These are phyloP conservation scores for Rhinogobio ventralis DNA, from an alignment of 2,797 vertebrate genomes.

Conservation along the genomic window DNA sequence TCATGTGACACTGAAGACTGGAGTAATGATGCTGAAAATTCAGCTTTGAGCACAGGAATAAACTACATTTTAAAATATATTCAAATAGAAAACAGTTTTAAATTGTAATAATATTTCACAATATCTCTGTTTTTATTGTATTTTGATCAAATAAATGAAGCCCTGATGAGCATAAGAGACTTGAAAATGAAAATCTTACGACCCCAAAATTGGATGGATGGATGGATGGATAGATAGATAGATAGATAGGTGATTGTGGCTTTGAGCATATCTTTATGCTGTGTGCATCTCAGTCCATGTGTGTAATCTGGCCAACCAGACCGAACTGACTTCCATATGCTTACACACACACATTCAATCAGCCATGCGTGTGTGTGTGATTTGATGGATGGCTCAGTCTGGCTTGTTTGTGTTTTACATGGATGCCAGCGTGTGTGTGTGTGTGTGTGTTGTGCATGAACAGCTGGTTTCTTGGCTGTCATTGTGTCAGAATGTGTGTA, in stretches of 20 bases:
- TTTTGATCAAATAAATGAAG: too few species aligned
- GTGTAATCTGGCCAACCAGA: slow-evolving; percentile 10
- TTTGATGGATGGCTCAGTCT: slow-evolving; percentile 13
- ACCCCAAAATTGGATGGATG: too few species aligned
- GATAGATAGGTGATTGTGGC: not conserved
- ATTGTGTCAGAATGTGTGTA: slow-evolving; percentile 3
- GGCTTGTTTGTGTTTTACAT: slow-evolving; percentile 21
- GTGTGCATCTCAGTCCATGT: slow-evolving; percentile 12
- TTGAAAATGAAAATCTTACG: too few species aligned
- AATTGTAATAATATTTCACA: too few species aligned
- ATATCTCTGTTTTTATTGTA: too few species aligned
- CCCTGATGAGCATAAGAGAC: too few species aligned
- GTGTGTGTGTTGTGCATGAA: slow-evolving; percentile 12
- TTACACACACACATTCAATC: not conserved
- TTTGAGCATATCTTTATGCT: not conserved
- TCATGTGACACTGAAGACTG: too few species aligned
- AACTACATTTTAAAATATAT: too few species aligned
- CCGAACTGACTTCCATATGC: not conserved
- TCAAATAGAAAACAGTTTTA: too few species aligned
- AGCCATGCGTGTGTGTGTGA: not conserved
- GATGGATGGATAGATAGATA: not conserved
- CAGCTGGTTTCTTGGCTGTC: slow-evolving; percentile 18
- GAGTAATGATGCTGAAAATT: too few species aligned
- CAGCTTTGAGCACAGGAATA: too few species aligned
- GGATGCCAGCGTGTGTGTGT: slow-evolving; percentile 4